Evolutionary conservation across 2,113 vertebrate genomes (phyloP), one percentile per base, ranked within the genome.

Genomic region (Archocentrus centrarchus): DNA sequence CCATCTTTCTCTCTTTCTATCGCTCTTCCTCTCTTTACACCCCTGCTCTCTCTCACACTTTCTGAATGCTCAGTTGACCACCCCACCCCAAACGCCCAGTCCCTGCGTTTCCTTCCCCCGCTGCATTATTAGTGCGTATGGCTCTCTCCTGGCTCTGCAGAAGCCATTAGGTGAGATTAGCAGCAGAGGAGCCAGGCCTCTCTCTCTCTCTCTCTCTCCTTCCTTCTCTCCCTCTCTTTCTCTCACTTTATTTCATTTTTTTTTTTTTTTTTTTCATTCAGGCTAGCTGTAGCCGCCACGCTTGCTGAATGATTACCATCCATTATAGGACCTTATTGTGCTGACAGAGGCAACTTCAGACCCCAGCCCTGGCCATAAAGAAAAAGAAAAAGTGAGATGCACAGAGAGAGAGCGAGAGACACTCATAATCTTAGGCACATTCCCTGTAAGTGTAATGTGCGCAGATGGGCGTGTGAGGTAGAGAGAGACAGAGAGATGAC

Each of bases 161-260:
- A 95, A 96, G 96, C 96, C 96, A 97, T 98, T 97, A 96, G 94
- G 94, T 93, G 95, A 96, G 96, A 98, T 98, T 97, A 97, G 97
- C 95, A 95, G 95, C 93, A 24, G 66, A 89, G 85, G 80, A 92
- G 90, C 89, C 84, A 84, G 75, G 68, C 79, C 55, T 81, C 87
- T 76, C 83, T 75, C 80, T 75, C 84, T 77, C 81, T 27, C 2
- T 70, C 27, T 64, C 82, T 66, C 83, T 77, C 83, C 22, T 27
- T 20, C 44, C 81, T n/a, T 44, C 84, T 73, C 60, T 24, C 77
- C 95, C 96, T 95, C 94, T 94, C 77, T 79, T 80, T 95, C 95
- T 94, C 50, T 96, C 95, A 39, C 57, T 77, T 81, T 76, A 2
- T 70, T 70, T 68, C 61, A 27, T 68, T 59, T 50, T 6, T 11